Conservation (phyloP, 2,797 vertebrate genomes). For the Anabacerthia variegaticeps region DNA sequence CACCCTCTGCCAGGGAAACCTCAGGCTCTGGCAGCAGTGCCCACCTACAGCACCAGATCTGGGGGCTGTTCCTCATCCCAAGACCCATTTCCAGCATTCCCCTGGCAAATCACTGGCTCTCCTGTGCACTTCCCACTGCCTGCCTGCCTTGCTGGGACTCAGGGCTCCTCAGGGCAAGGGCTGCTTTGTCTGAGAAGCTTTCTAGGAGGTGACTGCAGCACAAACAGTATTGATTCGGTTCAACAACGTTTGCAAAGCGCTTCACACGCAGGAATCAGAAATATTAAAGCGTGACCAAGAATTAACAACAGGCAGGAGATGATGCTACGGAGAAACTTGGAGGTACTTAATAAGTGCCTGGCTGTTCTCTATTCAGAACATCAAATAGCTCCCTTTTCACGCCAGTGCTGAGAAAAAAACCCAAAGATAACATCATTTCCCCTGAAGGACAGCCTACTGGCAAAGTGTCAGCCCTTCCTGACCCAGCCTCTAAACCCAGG, state of each 20-base stretch:
- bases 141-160: not conserved
- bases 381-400: slow-evolving; percentile 36
- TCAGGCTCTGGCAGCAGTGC: not conserved
- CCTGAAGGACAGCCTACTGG: slow-evolving; percentile 66
- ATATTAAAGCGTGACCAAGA: not conserved
- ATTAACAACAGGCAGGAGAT: slow-evolving; percentile 20
- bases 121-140: not conserved
- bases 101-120: not conserved
- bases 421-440: slow-evolving; percentile 53
- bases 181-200: not conserved
- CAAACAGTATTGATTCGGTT: not conserved
- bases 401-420: slow-evolving; percentile 16
- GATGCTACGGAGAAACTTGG: not conserved
- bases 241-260: not conserved
- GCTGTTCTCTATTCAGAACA: slow-evolving; percentile 32
- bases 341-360: not conserved
- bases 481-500: slow-evolving; percentile 72
- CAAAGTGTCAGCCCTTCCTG: slow-evolving; percentile 66
- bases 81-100: fast-evolving
- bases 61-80: not conserved
- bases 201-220: not conserved
- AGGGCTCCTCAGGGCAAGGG: not conserved
- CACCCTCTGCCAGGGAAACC: not conserved
- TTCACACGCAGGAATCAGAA: not conserved
- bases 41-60: fast-evolving